A percentile compares a stretch with the other conserved stretches of the same genome.
phyloP scores from a whole-genome alignment of 2,888 invertebrate species.

The Cerceris rybyensis region DNA sequence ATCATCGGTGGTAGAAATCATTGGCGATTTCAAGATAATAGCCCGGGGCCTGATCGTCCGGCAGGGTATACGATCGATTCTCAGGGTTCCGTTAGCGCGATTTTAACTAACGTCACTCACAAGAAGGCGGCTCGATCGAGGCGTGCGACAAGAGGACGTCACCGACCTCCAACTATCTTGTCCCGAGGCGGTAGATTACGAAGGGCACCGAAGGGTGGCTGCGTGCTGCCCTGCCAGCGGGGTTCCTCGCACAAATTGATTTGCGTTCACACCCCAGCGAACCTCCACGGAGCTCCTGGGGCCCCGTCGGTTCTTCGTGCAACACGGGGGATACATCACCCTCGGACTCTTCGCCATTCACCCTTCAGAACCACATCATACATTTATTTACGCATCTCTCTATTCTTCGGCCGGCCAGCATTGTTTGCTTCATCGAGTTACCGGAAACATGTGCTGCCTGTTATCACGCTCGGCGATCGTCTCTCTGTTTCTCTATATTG shows the following conservation, averaged over 20 bases:
- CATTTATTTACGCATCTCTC: conserved; percentile 76
- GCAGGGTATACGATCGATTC: conserved; percentile 40
- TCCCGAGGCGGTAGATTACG: conserved; percentile 75
- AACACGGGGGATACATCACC: conserved; percentile 42
- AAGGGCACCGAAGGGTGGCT: conserved; percentile 59
- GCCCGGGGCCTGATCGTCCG: conserved; percentile 25
- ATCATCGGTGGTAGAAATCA: neutral
- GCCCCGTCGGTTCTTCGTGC: conserved; percentile 21
- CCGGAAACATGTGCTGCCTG: conserved; percentile 77
- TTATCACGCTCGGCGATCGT: conserved; percentile 64
- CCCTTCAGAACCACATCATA: conserved; percentile 77
- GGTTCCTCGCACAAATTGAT: conserved; percentile 81
- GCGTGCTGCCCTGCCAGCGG: conserved; percentile 71
- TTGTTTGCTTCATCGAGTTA: conserved; percentile 79
- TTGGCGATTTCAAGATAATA: conserved; percentile 20
- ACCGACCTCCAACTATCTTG: conserved; percentile 74
- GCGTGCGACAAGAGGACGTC: conserved; percentile 54
- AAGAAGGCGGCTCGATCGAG: conserved; percentile 51
- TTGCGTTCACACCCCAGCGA: conserved; percentile 81
- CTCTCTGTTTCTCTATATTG: neutral
- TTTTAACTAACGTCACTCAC: conserved; percentile 73
- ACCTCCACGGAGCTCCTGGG: conserved; percentile 72
- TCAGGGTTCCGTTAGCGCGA: conserved; percentile 63
- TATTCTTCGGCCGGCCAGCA: conserved; percentile 66
- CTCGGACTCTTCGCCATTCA: conserved; percentile 62